These are phyloP conservation scores for Nibea coibor DNA, from an alignment of 2,113 vertebrate species.

Conservation along the genomic window DNA sequence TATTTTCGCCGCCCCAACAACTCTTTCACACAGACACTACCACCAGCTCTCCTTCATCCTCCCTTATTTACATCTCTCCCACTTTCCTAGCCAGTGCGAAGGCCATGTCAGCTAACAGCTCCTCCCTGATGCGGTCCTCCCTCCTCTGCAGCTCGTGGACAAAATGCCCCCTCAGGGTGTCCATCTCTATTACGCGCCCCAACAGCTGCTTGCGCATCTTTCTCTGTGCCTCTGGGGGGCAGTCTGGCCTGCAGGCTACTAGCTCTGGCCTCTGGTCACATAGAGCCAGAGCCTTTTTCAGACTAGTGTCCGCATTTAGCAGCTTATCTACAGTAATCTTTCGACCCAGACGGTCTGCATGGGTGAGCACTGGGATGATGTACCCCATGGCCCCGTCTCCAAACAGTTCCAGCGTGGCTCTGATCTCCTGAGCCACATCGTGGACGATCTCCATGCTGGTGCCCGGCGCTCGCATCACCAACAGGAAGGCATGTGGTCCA, in stretches of 20 bases:
- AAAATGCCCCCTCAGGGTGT: constrained; percentile 61
- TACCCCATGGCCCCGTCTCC: constrained; percentile 46
- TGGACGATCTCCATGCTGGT: constrained; percentile 1
- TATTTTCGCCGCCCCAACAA: background rate
- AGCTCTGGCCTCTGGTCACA: constrained; percentile 74
- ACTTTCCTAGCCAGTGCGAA: constrained; percentile 62
- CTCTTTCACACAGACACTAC: background rate
- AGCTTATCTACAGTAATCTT: constrained; percentile 43
- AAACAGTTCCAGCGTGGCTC: constrained; percentile 56
- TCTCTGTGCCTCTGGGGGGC: constrained; percentile 20
- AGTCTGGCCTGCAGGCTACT: constrained; percentile 54
- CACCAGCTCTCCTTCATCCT: background rate
- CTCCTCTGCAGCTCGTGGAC: constrained; percentile 76
- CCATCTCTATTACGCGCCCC: constrained; percentile 65
- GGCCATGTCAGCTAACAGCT: constrained; percentile 76
- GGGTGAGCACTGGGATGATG: constrained; percentile 73
- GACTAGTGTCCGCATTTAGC: constrained; percentile 45
- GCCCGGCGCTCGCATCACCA: constrained; percentile 60
- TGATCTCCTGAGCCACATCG: constrained; percentile 34
- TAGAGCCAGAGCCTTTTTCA: constrained; percentile 46
- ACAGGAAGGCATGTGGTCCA: constrained; percentile 77
- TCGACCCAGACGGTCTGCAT: constrained; percentile 35
- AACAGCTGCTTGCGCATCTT: constrained; percentile 41
- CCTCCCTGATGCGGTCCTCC: constrained; percentile 68
- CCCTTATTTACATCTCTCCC: constrained; percentile 43